Base-by-base conservation (phyloP, 37 sponge, comb jelly and placozoan genomes). In the Amphimedon queenslandica region DNA sequence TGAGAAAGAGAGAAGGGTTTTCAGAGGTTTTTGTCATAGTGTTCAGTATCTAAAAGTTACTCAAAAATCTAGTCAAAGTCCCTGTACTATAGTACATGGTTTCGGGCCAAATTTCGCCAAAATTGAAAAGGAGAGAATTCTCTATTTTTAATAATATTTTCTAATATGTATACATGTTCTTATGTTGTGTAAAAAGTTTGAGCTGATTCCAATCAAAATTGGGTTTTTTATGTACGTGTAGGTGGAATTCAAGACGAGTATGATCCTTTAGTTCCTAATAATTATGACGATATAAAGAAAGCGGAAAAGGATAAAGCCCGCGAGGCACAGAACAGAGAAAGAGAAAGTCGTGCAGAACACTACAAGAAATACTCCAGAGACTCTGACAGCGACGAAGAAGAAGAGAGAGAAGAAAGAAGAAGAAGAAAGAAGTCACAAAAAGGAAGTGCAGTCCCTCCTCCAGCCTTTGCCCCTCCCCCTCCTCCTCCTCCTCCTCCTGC, bases 241-340 rank as follows among this genome's bases (percentile, higher is more conserved):
- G 58, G 80, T 36, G 80, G 70, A 39, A 42, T 90, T 18, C 73
- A 77, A 29, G 84, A 94, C 56, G 93, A 95, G 72, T 98, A 98
- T 68, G 88, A 98, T 57, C 99, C 99, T n/a, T 37, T 89, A 42
- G 47, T 80, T 18, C 99, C 99, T 2, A 98, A 98, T 53, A 88
- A 89, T 58, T 98, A 92, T 73, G 96, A 92, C 36, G 55, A 63
- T 37, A 67, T 84, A 0, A 18, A 71, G 38, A 58, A 56, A 20
- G 78, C 24, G 13, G 68, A 80, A 51, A 30, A 82, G 41, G 87
- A 72, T 1, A 73, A 77, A 42, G 58, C 25, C 1, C 57, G 71
- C 53, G 66, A 66, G 6, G 77, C 71, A 56, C 63, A 78, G 53
- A 81, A 79, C 20, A 18, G 72, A 40, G 28, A 35, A 5, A n/a